Evolutionary conservation across 2,888 invertebrate species (phyloP), one percentile per base, ranked within the genome.

Genomic region (Dyspetes luteomarginatus): DNA sequence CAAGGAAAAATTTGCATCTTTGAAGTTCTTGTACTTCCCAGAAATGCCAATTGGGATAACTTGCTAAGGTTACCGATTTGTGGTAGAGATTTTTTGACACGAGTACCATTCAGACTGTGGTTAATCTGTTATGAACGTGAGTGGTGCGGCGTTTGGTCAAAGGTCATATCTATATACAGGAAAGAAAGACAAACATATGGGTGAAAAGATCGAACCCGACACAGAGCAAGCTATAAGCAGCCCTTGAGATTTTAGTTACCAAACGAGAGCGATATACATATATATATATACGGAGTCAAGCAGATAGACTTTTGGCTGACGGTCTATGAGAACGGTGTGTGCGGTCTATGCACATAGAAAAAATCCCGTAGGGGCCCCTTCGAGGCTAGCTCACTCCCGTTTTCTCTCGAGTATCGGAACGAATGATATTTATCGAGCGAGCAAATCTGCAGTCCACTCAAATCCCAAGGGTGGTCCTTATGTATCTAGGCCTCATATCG

Each of bases 401-500:
- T 78, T 60, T 72, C 56, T 74, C 87, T 90, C 89, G 85, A 92
- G 91, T 91, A 91, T 91, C 91, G 91, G 91, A 92, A 92, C 91
- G 91, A 92, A 92, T 92, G 89, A 90, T 91, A 92, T 92, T 92
- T 92, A 92, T 92, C 85, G 92, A 89, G 88, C 91, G 89, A 86
- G 88, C 86, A 89, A 91, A 92, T 89, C 88, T 84, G 87, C 86
- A 89, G 88, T 88, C 88, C 87, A 87, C 88, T 86, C 85, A 85
- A 90, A 89, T 91, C 90, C 91, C 90, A 86, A 89, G 91, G 91
- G 91, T 91, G 90, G 90, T 90, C 90, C 89, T 86, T 78, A 81
- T 72, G 84, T 74, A 80, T 77, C 78, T 78, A 72, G 81, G 58
- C 73, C 36, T 9, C 36, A 19, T 67, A 36, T 48, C 82, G 78